A percentile compares a stretch with the other conserved stretches of the same genome.
Evolutionary conservation across 2,797 vertebrate genomes (phyloP).

Genomic region (Carduelis carduelis): DNA sequence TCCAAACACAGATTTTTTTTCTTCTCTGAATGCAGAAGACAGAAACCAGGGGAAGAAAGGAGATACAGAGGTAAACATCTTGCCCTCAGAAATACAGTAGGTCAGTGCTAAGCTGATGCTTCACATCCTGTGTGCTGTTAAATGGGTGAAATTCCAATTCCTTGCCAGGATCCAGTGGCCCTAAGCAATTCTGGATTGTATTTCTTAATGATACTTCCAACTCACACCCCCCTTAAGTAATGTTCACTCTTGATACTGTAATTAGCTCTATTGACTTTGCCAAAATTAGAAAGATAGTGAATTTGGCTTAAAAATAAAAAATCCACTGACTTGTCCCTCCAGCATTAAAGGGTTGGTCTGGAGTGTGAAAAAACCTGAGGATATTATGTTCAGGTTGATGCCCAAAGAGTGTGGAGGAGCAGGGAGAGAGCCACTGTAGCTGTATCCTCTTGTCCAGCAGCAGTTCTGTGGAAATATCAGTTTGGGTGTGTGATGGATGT

Average conservation of each 20-base stretch:
- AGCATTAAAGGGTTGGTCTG: background rate
- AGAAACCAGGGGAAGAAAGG: background rate
- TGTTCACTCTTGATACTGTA: background rate
- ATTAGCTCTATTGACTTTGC: background rate
- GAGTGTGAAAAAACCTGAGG: background rate
- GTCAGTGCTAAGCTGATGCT: background rate
- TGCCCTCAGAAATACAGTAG: background rate
- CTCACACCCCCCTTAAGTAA: background rate
- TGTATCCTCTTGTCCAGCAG: background rate
- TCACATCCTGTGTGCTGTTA: background rate
- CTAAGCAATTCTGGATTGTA: background rate
- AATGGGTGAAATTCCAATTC: background rate
- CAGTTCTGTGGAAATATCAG: background rate
- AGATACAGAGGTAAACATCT: background rate
- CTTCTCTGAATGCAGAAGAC: background rate
- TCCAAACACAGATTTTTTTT: background rate
- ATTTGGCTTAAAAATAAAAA: background rate
- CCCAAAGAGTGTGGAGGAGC: background rate
- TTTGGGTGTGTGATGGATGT: background rate
- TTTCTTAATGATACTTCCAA: background rate
- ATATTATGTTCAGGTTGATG: background rate
- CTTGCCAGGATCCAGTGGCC: background rate
- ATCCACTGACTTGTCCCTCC: background rate
- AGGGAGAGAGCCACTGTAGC: background rate
- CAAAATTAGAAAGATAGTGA: background rate